Evolutionary conservation across 2,113 vertebrate genomes (phyloP).

Genomic region (Chaenocephalus aceratus): DNA sequence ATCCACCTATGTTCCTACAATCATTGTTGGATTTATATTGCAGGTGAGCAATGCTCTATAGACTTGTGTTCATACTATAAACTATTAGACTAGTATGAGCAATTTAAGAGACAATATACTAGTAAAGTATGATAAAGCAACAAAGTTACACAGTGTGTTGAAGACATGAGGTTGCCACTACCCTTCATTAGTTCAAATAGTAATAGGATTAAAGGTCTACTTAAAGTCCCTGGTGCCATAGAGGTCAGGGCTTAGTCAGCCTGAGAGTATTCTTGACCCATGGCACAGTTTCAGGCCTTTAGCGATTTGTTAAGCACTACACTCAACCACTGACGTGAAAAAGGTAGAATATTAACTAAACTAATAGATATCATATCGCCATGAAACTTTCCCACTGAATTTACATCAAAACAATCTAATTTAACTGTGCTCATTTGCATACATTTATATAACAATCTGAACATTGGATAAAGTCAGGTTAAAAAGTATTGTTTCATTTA

Average conservation of each 20-base stretch:
- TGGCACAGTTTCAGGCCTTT: slow-evolving; percentile 14
- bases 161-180: slow-evolving; percentile 9
- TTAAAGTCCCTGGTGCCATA: slow-evolving; percentile 50
- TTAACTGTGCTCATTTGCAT: too few relatives aligned
- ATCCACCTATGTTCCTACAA: not conserved
- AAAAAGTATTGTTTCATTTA: too few relatives aligned
- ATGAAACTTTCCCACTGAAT: too few relatives aligned
- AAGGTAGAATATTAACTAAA: too few relatives aligned
- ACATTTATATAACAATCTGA: too few relatives aligned
- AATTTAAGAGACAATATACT: not conserved
- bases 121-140: not conserved
- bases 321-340: too few relatives aligned
- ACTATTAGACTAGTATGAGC: not conserved
- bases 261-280: slow-evolving; percentile 43
- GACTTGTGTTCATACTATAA: not conserved
- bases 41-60: not conserved
- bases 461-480: too few relatives aligned
- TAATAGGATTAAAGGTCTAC: slow-evolving; percentile 74
- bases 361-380: too few relatives aligned
- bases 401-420: too few relatives aligned
- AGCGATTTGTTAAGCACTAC: not conserved
- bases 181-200: slow-evolving; percentile 39
- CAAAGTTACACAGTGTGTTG: not conserved
- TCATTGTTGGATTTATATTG: not conserved
- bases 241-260: slow-evolving; percentile 59